Conservation (phyloP, 2,113 vertebrate species). For the Maylandia zebra region DNA sequence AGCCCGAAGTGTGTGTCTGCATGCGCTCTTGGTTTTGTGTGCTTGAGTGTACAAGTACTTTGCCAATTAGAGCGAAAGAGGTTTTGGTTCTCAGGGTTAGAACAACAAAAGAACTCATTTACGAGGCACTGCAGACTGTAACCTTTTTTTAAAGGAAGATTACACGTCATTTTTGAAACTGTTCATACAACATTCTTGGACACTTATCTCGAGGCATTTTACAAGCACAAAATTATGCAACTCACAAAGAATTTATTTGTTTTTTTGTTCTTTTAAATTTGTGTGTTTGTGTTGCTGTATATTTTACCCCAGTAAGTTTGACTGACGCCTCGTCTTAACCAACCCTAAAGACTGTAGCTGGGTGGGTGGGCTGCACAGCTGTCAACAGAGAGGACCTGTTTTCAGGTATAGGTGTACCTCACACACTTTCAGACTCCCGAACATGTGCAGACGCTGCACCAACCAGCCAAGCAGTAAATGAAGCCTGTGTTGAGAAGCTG, state of each 20-base stretch:
- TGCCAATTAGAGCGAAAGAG: slow-evolving; percentile 44
- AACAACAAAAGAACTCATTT: slow-evolving; percentile 13
- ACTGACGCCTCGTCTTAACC: slow-evolving; percentile 20
- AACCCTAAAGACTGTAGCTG: background rate
- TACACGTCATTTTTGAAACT: background rate
- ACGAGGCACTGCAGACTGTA: background rate
- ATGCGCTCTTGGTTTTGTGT: background rate
- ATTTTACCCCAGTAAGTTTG: background rate
- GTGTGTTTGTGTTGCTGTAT: background rate
- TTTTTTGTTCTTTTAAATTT: background rate
- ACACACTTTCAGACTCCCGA: background rate
- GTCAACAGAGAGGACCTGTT: slow-evolving; percentile 59
- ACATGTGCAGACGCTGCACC: background rate
- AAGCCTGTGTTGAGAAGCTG: slow-evolving; percentile 53
- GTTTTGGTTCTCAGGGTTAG: slow-evolving; percentile 17
- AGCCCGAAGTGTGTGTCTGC: background rate
- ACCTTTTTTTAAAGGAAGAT: background rate
- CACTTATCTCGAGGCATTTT: background rate
- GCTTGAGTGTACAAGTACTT: background rate
- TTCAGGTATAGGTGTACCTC: slow-evolving; percentile 21
- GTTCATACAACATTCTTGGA: background rate
- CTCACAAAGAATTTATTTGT: background rate
- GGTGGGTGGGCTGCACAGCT: background rate
- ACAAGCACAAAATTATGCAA: background rate
- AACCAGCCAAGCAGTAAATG: slow-evolving; percentile 41